phyloP scores from a whole-genome alignment of 2,888 invertebrate species.

The Azorinus chamasolen region DNA sequence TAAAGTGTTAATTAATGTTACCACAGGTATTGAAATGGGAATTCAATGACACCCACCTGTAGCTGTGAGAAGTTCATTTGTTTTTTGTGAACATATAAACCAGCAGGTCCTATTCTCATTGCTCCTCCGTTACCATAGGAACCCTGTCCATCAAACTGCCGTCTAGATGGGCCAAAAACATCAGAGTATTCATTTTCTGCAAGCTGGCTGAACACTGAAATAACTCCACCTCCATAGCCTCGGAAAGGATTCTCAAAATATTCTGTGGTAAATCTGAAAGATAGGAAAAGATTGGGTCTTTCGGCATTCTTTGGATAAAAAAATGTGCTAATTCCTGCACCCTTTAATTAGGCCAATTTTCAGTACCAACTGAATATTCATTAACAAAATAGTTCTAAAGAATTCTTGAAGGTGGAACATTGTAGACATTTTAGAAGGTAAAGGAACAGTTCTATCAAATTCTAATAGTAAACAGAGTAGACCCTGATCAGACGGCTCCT shows the following conservation, averaged over 20 bases:
- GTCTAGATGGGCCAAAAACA: conserved; percentile 89
- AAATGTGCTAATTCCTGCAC: too few relatives aligned
- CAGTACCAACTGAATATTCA: too few relatives aligned
- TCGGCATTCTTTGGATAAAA: too few relatives aligned
- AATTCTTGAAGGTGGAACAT: too few relatives aligned
- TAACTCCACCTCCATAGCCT: conserved; percentile 90
- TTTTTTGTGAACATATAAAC: conserved; percentile 87
- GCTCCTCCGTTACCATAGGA: conserved; percentile 93
- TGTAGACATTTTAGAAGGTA: too few relatives aligned
- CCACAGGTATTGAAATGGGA: too few relatives aligned
- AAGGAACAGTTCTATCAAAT: too few relatives aligned
- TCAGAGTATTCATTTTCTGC: conserved; percentile 87
- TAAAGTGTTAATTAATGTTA: too few relatives aligned
- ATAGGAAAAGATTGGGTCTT: neutral
- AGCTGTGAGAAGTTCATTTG: conserved; percentile 62
- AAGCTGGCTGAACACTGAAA: conserved; percentile 78
- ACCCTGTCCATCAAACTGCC: conserved; percentile 90
- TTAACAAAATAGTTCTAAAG: too few relatives aligned
- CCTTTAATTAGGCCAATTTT: too few relatives aligned
- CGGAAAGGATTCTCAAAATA: conserved; percentile 89
- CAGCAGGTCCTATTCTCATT: conserved; percentile 91
- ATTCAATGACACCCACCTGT: conserved; percentile 64
- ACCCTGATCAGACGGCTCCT: too few relatives aligned
- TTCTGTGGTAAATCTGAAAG: conserved; percentile 89
- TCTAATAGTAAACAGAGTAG: too few relatives aligned